These are phyloP conservation scores for Popillia japonica DNA, from an alignment of 1,140 invertebrate species.

Conservation along the genomic window DNA sequence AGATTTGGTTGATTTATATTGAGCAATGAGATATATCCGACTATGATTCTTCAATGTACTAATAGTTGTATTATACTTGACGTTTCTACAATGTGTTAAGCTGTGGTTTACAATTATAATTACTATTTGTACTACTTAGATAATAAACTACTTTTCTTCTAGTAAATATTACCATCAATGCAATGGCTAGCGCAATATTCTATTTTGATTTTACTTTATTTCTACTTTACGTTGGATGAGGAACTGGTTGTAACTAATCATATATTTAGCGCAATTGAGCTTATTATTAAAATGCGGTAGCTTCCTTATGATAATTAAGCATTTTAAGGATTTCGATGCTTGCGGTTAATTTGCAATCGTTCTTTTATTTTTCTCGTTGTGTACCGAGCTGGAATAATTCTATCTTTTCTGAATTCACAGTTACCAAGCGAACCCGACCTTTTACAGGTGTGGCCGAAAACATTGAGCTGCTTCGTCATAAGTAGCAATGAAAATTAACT, in stretches of 20 bases:
- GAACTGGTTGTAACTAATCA: background rate
- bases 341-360: background rate
- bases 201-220: background rate
- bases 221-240: too few relatives aligned
- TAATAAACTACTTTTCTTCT: background rate
- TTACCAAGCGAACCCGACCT: background rate
- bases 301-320: background rate
- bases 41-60: too few relatives aligned
- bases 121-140: background rate
- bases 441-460: background rate
- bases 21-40: too few relatives aligned
- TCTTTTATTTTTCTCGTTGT: background rate
- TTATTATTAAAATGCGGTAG: background rate
- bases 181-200: background rate
- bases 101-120: background rate
- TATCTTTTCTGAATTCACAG: conserved; percentile 10
- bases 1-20: too few relatives aligned
- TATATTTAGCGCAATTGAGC: background rate
- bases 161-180: background rate
- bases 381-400: background rate
- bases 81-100: conserved; percentile 21
- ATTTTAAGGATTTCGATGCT: conserved; percentile 1
- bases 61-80: conserved; percentile 7
- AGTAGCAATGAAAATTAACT: background rate
- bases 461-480: background rate